Evolutionary conservation across 2,888 invertebrate species (phyloP), one percentile per base, ranked within the genome.

Genomic region (Ceratothoa steindachneri): DNA sequence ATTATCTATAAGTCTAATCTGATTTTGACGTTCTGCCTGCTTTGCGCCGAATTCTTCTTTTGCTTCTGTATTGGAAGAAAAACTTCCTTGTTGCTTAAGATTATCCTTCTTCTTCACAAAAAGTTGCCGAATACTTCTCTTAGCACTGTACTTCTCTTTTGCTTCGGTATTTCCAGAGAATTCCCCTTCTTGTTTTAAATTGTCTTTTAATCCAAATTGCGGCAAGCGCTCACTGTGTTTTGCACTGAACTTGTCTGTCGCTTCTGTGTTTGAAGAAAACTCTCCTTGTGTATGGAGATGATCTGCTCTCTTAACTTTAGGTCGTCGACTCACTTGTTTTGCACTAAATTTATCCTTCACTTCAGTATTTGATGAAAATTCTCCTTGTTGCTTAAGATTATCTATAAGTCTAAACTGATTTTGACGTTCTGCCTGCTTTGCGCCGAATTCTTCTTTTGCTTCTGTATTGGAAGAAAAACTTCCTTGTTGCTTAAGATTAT

Each of bases 301-400:
- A 30, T 52, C 72, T n/a, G 27, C 1, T 60, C 1, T 12, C 24
- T 24, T 60, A 22, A 2, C 12, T 1, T 60, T 12, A 12, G n/a
- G 22, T 60, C 1, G 24, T 60, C 75, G 66, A 7, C 67, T 51
- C 2, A 69, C 24, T 22, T 73, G 69, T 27, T 74, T 68, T 5
- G 60, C 22, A 24, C 60, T 60, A 3, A 60, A 0, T 55, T 70
- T 29, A 29, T 30, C 60, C 5, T 64, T 30, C 28, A 41, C 30
- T 41, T 70, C 70, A 28, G 73, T 27, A 24, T 24, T 60, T 12
- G 69, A 30, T 15, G 55, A 65, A 3, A 78, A 71, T 12, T 75
- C 73, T 31, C 78, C 78, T 29, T 73, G 29, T 22, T 68, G 71
- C 27, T 67, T 69, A 19, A 78, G 52, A 30, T 75, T 78, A 30